These are phyloP conservation scores for Dorcus parallelipipedus DNA, from an alignment of 2,888 invertebrate genomes.

Conservation along the genomic window DNA sequence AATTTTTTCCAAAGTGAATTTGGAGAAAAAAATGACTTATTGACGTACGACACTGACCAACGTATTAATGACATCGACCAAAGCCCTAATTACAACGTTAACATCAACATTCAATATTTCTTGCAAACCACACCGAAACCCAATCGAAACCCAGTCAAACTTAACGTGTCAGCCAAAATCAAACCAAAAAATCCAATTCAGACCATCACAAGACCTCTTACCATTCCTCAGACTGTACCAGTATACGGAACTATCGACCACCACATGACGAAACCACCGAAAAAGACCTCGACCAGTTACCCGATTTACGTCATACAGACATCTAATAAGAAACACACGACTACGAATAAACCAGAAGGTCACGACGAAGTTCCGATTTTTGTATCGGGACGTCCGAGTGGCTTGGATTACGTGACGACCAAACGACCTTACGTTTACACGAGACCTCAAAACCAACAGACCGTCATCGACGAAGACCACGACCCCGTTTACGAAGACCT, in stretches of 20 bases:
- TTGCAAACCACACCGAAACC: constrained; percentile 1
- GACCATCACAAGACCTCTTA: not conserved
- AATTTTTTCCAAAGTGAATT: not conserved
- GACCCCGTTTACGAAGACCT: constrained; percentile 13
- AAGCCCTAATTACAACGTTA: constrained; percentile 25
- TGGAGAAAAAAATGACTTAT: not conserved
- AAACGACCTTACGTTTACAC: not conserved
- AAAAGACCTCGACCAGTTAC: constrained; percentile 5
- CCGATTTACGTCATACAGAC: constrained; percentile 9
- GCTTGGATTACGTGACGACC: not conserved
- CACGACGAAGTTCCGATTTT: constrained; percentile 10
- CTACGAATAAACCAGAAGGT: constrained; percentile 7
- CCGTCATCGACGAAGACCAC: constrained; percentile 4
- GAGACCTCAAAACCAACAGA: not conserved
- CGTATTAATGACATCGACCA: not conserved
- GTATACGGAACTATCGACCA: not conserved
- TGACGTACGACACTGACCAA: not conserved
- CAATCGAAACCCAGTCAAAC: not conserved
- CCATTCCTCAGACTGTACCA: not conserved
- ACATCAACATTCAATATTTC: constrained; percentile 31
- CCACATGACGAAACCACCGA: not conserved
- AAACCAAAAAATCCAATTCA: not conserved
- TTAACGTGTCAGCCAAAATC: not conserved
- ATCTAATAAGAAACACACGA: constrained; percentile 1
- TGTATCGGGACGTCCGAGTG: not conserved